These are phyloP conservation scores for Cerastis leucographa DNA, from an alignment of 2,888 invertebrate species.

Conservation along the genomic window DNA sequence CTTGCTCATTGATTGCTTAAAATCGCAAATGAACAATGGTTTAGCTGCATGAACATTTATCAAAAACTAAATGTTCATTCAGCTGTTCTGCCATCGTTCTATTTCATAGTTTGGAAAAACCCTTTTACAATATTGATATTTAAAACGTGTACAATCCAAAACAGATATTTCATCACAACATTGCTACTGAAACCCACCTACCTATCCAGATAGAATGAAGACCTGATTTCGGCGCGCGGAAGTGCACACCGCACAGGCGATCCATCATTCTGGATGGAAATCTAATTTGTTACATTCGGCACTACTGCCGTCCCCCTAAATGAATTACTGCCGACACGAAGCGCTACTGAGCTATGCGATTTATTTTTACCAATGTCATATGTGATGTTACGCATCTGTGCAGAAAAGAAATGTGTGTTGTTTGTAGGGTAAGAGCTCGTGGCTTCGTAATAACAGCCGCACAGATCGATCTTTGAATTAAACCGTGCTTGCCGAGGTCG, in stretches of 20 bases:
- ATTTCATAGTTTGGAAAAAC: neutral
- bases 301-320: slow-evolving; percentile 79
- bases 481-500: neutral
- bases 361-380: slow-evolving; percentile 75
- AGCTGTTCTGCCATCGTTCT: neutral
- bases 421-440: neutral
- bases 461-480: neutral
- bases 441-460: neutral
- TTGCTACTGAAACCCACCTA: slow-evolving; percentile 10
- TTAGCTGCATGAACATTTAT: too few species aligned
- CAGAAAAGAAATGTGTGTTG: neutral
- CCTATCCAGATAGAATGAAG: slow-evolving; percentile 30
- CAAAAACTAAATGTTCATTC: neutral
- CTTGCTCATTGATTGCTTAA: neutral
- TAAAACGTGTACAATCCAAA: neutral
- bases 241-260: slow-evolving; percentile 71
- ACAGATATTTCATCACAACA: slow-evolving; percentile 19
- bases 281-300: slow-evolving; percentile 85
- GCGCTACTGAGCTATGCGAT: slow-evolving; percentile 76
- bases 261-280: slow-evolving; percentile 88
- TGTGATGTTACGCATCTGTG: slow-evolving; percentile 48
- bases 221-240: slow-evolving; percentile 75
- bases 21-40: too few species aligned
- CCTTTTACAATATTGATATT: too few species aligned
- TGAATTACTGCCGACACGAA: slow-evolving; percentile 81